phyloP scores from a whole-genome alignment of 2,888 invertebrate genomes.

The Scaptomyza cyrtandrae region DNA sequence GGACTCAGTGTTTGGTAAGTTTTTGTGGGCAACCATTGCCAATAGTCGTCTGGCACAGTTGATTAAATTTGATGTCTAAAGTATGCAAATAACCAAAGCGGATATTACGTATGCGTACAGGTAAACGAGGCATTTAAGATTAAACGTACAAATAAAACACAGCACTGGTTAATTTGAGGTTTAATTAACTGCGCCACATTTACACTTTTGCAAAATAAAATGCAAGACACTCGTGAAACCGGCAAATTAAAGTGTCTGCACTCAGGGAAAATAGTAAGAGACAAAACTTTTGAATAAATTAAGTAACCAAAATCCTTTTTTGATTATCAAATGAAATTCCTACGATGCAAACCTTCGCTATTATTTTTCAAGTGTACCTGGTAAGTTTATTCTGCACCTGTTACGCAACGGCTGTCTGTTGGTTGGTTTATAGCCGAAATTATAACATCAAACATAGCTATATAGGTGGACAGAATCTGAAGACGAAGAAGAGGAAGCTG shows the following conservation, averaged over 20 bases:
- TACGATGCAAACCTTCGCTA: neutral
- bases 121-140: constrained; percentile 12
- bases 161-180: constrained; percentile 1
- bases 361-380: constrained; percentile 2
- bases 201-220: constrained; percentile 28
- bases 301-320: neutral
- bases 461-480: constrained; percentile 2
- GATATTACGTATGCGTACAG: constrained; percentile 29
- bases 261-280: neutral
- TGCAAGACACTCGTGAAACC: constrained; percentile 8
- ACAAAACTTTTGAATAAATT: neutral
- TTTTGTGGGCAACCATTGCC: constrained; percentile 54
- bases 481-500: neutral
- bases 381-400: constrained; percentile 19
- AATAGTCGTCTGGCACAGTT: constrained; percentile 26
- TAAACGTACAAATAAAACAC: constrained; percentile 31
- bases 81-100: neutral
- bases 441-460: constrained; percentile 13
- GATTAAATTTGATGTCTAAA: constrained; percentile 23
- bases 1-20: constrained; percentile 32
- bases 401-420: constrained; percentile 28
- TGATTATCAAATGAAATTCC: neutral
- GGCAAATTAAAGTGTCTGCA: neutral
- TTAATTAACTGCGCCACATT: constrained; percentile 45
- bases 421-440: constrained; percentile 26